A percentile compares a stretch with the other conserved stretches of the same genome.
Conservation (phyloP, 1,140 invertebrate species). For the Dendrolimus kikuchii region DNA sequence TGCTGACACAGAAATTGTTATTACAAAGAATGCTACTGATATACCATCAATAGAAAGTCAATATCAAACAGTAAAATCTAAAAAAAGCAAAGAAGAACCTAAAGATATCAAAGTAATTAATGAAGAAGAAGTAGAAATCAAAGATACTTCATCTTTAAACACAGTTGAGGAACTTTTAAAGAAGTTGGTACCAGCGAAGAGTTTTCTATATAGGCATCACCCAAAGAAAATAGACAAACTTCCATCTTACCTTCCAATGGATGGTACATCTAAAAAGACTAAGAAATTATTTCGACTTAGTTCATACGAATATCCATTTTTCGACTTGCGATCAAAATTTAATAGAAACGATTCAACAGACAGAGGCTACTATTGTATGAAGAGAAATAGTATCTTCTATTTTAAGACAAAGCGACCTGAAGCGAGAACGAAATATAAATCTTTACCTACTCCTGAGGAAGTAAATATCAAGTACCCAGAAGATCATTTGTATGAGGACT, state of each 20-base stretch:
- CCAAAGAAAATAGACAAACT: slow-evolving; percentile 30
- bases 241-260: slow-evolving; percentile 63
- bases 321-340: slow-evolving; percentile 38
- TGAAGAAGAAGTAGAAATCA: too few relatives aligned
- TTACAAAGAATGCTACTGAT: slow-evolving; percentile 3
- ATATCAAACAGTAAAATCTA: slow-evolving; percentile 54
- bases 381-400: slow-evolving; percentile 37
- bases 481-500: slow-evolving; percentile 61
- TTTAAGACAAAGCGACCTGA: slow-evolving; percentile 41
- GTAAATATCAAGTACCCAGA: slow-evolving; percentile 34
- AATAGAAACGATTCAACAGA: slow-evolving; percentile 39
- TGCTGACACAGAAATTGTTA: slow-evolving; percentile 3
- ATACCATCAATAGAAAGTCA: slow-evolving; percentile 29
- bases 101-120: neutral
- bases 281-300: slow-evolving; percentile 51
- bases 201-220: slow-evolving; percentile 63
- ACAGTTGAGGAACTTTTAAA: slow-evolving; percentile 52
- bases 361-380: slow-evolving; percentile 56
- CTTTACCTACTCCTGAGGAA: slow-evolving; percentile 36
- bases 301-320: slow-evolving; percentile 53
- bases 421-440: slow-evolving; percentile 45
- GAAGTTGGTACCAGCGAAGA: slow-evolving; percentile 56
- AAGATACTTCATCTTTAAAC: slow-evolving; percentile 8
- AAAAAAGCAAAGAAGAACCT: slow-evolving; percentile 33
- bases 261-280: slow-evolving; percentile 38